Conservation (phyloP, 1,140 invertebrate species). For the Zelostemma sp. region DNA sequence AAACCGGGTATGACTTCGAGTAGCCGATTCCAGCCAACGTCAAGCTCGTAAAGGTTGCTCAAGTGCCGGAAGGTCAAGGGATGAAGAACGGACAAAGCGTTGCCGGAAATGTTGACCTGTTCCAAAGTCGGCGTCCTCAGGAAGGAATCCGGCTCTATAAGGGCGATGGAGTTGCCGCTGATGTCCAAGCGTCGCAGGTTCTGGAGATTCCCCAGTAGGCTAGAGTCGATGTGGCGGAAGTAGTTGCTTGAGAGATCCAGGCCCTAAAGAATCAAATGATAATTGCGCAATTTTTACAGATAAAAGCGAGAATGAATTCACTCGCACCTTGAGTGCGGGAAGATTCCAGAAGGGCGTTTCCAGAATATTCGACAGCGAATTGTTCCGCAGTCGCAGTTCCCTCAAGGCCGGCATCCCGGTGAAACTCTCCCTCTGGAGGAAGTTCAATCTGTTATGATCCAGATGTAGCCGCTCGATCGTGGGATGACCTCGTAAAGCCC, state of each 20-base stretch:
- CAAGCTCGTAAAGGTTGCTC: constrained; percentile 81
- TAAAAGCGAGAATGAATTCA: too few species aligned
- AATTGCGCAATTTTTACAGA: constrained; percentile 4
- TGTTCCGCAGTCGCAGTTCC: constrained; percentile 84
- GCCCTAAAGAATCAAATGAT: constrained; percentile 61
- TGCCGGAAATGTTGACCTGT: constrained; percentile 83
- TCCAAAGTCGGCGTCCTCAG: constrained; percentile 79
- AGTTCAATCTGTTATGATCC: constrained; percentile 81
- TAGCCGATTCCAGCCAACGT: constrained; percentile 82
- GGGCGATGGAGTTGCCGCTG: constrained; percentile 80
- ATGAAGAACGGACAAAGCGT: constrained; percentile 77
- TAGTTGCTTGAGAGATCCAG: constrained; percentile 85
- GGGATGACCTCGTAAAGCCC: constrained; percentile 80
- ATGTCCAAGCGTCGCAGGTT: constrained; percentile 83
- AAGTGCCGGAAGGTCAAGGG: constrained; percentile 81
- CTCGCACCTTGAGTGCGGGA: constrained; percentile 78
- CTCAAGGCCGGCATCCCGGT: constrained; percentile 84
- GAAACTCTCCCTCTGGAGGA: constrained; percentile 82
- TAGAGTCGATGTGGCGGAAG: constrained; percentile 78
- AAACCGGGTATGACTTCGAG: constrained; percentile 79
- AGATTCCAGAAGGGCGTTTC: constrained; percentile 84
- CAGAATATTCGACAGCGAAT: constrained; percentile 76
- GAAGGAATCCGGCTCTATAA: constrained; percentile 81
- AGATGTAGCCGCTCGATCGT: constrained; percentile 84
- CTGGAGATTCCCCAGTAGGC: constrained; percentile 80